Percentiles rank a stretch among this genome's conserved stretches.
Evolutionary conservation across 2,113 vertebrate genomes (phyloP).

Genomic region (Thymallus thymallus): DNA sequence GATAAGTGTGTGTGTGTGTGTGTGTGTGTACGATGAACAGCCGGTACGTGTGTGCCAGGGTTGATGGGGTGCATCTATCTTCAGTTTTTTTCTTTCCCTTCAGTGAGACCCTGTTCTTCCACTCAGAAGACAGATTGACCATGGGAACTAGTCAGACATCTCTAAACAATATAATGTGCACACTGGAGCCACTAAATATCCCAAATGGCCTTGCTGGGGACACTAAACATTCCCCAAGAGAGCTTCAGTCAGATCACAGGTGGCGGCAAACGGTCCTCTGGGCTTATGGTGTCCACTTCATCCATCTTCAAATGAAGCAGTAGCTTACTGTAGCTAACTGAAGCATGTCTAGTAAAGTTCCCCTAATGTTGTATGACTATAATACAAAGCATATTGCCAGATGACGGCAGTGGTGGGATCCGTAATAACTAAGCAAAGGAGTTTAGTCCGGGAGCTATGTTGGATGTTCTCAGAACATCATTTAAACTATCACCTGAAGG

Average conservation of each 20-base stretch:
- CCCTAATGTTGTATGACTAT: no score
- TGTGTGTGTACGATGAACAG: neutral
- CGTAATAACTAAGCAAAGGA: no score
- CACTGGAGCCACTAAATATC: neutral
- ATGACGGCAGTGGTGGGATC: no score
- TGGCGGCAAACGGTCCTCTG: neutral
- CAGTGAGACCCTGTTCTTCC: no score
- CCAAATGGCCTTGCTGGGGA: neutral
- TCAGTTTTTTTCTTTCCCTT: slow-evolving; percentile 14
- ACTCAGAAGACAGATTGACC: slow-evolving; percentile 30
- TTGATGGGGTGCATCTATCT: slow-evolving; percentile 25
- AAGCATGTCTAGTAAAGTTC: slow-evolving; percentile 42
- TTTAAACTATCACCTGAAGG: no score
- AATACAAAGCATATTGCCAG: no score
- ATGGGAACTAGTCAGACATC: slow-evolving; percentile 13
- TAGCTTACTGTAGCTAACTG: slow-evolving; percentile 21
- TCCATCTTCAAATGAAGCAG: slow-evolving; percentile 41
- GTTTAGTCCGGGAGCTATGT: no score
- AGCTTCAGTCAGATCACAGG: neutral
- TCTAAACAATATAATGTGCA: slow-evolving; percentile 8
- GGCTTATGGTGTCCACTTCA: neutral
- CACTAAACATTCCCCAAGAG: neutral
- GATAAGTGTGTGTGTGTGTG: neutral
- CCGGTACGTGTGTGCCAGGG: slow-evolving; percentile 13
- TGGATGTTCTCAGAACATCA: no score